phyloP scores from a whole-genome alignment of 1,140 invertebrate species.

The Drosophila micromelanica region DNA sequence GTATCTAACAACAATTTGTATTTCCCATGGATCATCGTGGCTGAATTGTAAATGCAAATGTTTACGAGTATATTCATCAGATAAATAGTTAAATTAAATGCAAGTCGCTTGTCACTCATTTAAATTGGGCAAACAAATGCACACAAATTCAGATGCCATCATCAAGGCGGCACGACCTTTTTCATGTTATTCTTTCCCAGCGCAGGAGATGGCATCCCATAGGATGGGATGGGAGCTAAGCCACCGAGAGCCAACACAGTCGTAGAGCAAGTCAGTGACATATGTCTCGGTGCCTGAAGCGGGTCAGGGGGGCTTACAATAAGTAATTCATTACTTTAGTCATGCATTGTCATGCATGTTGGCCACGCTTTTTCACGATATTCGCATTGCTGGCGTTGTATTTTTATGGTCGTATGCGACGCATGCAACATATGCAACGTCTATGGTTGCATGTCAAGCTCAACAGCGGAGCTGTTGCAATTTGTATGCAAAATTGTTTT shows the following conservation, averaged over 20 bases:
- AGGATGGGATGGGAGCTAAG: neutral
- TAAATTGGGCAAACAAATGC: conserved; percentile 71
- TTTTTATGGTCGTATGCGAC: conserved; percentile 60
- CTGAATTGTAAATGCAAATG: conserved; percentile 61
- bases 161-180: conserved; percentile 63
- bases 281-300: conserved; percentile 42
- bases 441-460: conserved; percentile 65
- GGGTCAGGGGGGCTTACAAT: conserved; percentile 56
- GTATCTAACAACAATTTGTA: conserved; percentile 22
- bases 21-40: conserved; percentile 56
- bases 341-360: conserved; percentile 81
- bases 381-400: conserved; percentile 60
- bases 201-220: neutral
- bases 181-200: conserved; percentile 45
- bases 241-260: neutral
- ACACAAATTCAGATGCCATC: conserved; percentile 68
- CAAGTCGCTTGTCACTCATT: conserved; percentile 68
- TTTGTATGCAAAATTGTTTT: conserved; percentile 83
- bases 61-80: conserved; percentile 23
- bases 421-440: conserved; percentile 44
- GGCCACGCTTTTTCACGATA: conserved; percentile 61
- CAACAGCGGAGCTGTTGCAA: conserved; percentile 71
- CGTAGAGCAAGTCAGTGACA: conserved; percentile 19
- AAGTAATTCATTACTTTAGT: conserved; percentile 83
- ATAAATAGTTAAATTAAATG: conserved; percentile 57